Percentiles rank a stretch among this genome's conserved stretches.
These are phyloP conservation scores for Bryconaethiops microstoma DNA, from an alignment of 2,797 vertebrate species.

Conservation along the genomic window DNA sequence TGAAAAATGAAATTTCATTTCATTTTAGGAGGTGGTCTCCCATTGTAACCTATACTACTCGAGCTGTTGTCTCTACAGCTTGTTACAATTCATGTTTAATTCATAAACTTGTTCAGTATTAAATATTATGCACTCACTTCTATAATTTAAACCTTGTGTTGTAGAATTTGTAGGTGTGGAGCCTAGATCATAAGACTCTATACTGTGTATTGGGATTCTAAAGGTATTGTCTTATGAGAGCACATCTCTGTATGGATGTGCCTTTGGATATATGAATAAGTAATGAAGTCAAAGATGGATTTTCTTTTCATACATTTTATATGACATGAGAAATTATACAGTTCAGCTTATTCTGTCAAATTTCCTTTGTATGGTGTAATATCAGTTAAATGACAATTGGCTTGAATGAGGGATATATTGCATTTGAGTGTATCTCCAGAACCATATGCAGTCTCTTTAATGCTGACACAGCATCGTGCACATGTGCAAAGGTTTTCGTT, in stretches of 20 bases:
- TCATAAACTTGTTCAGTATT: too few species aligned
- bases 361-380: background rate
- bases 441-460: constrained; percentile 2
- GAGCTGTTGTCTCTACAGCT: too few species aligned
- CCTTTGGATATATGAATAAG: background rate
- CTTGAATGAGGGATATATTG: background rate
- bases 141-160: background rate
- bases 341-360: background rate
- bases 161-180: background rate
- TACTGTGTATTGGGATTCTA: background rate
- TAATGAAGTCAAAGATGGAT: background rate
- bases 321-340: background rate
- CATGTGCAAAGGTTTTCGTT: constrained; percentile 3
- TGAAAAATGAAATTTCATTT: too few species aligned
- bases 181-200: background rate
- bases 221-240: background rate
- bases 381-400: background rate
- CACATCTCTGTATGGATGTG: background rate
- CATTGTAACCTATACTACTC: too few species aligned
- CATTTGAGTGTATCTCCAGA: background rate
- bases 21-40: too few species aligned
- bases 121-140: too few species aligned
- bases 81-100: too few species aligned
- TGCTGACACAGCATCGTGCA: constrained; percentile 11
- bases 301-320: background rate